These are phyloP conservation scores for Macrobrachium rosenbergii DNA, from an alignment of 1,140 invertebrate genomes.

Conservation along the genomic window DNA sequence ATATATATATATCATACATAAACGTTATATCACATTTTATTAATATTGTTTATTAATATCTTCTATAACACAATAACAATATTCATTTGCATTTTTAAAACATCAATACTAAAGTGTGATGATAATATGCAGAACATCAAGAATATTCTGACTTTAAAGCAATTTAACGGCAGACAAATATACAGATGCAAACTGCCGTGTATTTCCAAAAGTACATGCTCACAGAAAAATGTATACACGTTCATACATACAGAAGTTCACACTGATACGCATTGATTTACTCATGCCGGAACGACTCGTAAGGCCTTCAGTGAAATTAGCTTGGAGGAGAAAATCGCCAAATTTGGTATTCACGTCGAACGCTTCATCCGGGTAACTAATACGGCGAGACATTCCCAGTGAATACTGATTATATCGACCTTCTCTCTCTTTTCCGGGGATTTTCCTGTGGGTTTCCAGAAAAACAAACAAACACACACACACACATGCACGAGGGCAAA, in stretches of 20 bases:
- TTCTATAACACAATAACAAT: too few species aligned
- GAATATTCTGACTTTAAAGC: too few species aligned
- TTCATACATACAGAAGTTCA: conserved; percentile 4
- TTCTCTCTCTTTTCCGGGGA: too few species aligned
- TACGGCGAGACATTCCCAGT: not conserved
- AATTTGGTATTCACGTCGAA: too few species aligned
- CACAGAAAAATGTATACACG: conserved; percentile 10
- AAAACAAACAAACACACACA: conserved; percentile 22
- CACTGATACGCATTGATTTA: not conserved
- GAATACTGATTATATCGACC: not conserved
- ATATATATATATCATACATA: conserved; percentile 35
- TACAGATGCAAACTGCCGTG: too few species aligned
- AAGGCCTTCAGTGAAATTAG: not conserved
- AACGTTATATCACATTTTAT: not conserved
- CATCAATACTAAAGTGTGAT: too few species aligned
- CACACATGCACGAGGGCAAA: conserved; percentile 5
- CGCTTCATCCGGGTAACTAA: not conserved
- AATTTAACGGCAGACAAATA: too few species aligned
- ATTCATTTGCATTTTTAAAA: too few species aligned
- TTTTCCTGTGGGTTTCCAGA: too few species aligned
- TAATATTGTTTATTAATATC: too few species aligned
- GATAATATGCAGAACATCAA: too few species aligned
- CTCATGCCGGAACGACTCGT: not conserved
- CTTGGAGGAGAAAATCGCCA: too few species aligned
- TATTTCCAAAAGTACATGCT: not conserved